These are phyloP conservation scores for Pandemis cinnamomeana DNA, from an alignment of 2,888 invertebrate genomes.

Conservation along the genomic window DNA sequence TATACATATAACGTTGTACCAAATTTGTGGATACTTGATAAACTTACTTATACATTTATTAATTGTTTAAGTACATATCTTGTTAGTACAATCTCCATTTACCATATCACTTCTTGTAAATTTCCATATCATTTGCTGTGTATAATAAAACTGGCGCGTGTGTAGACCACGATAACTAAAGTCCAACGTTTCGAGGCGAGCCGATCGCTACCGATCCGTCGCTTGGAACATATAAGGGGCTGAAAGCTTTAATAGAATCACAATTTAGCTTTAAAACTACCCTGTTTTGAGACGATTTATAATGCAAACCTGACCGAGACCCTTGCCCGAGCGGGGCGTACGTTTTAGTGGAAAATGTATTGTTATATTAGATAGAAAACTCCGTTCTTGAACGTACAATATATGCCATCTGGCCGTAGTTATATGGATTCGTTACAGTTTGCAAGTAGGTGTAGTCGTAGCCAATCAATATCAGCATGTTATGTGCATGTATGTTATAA, in stretches of 20 bases:
- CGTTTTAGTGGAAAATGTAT: slow-evolving; percentile 72
- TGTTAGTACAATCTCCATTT: slow-evolving; percentile 81
- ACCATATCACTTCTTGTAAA: slow-evolving; percentile 84
- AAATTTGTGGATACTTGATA: slow-evolving; percentile 67
- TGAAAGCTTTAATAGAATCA: slow-evolving; percentile 70
- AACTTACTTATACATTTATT: slow-evolving; percentile 57
- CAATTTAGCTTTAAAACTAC: slow-evolving; percentile 58
- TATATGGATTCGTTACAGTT: slow-evolving; percentile 75
- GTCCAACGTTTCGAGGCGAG: slow-evolving; percentile 54
- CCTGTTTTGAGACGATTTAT: slow-evolving; percentile 67
- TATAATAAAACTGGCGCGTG: slow-evolving; percentile 66
- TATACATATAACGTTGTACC: slow-evolving; percentile 65
- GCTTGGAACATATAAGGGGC: slow-evolving; percentile 53
- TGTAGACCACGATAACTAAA: slow-evolving; percentile 67
- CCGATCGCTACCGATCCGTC: slow-evolving; percentile 42
- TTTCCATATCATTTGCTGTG: slow-evolving; percentile 82
- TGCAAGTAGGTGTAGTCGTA: slow-evolving; percentile 78
- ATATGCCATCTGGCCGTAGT: slow-evolving; percentile 76
- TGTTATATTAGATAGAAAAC: slow-evolving; percentile 65
- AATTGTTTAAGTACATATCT: slow-evolving; percentile 82
- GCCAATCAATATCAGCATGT: slow-evolving; percentile 74
- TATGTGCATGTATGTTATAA: slow-evolving; percentile 75
- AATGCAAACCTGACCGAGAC: slow-evolving; percentile 50
- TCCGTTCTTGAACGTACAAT: slow-evolving; percentile 60
- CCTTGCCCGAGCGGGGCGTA: slow-evolving; percentile 63